Evolutionary conservation across 2,888 invertebrate genomes (phyloP).

Genomic region (Leptogaster cylindrica): DNA sequence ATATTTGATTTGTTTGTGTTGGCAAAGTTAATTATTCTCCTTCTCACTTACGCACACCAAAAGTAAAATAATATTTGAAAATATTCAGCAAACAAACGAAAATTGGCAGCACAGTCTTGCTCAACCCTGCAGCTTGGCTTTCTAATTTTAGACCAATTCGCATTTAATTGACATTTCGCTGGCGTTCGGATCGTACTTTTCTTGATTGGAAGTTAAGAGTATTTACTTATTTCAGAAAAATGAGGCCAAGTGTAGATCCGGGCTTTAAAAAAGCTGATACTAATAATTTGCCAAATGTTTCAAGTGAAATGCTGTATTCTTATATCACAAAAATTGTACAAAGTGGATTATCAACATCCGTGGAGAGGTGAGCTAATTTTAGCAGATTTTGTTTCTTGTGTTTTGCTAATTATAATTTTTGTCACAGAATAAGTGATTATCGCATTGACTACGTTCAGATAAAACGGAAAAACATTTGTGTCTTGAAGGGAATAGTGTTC

Average conservation of each 20-base stretch:
- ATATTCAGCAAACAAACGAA: too few relatives aligned
- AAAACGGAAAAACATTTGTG: conserved; percentile 50
- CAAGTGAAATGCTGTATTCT: conserved; percentile 56
- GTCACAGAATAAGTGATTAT: conserved; percentile 49
- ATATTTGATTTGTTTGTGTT: too few relatives aligned
- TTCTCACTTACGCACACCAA: too few relatives aligned
- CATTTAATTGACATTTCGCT: conserved; percentile 11
- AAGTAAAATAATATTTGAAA: too few relatives aligned
- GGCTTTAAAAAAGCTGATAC: conserved; percentile 58
- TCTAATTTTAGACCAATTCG: too few relatives aligned
- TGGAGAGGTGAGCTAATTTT: conserved; percentile 22
- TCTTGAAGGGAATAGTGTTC: conserved; percentile 56
- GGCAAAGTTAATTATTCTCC: too few relatives aligned
- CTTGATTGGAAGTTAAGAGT: conserved; percentile 45
- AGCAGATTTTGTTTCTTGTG: neutral
- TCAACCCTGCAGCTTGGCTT: too few relatives aligned
- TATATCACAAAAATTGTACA: conserved; percentile 52
- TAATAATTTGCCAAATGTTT: conserved; percentile 55
- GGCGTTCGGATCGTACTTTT: conserved; percentile 32
- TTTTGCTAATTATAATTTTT: conserved; percentile 37
- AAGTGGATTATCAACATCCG: conserved; percentile 1
- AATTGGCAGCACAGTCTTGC: too few relatives aligned
- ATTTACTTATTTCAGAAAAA: conserved; percentile 45
- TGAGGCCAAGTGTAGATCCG: conserved; percentile 54
- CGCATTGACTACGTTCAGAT: conserved; percentile 59